Percentiles rank a stretch among this genome's conserved stretches.
Conservation (phyloP, 2,113 vertebrate species). For the Pagrus major region DNA sequence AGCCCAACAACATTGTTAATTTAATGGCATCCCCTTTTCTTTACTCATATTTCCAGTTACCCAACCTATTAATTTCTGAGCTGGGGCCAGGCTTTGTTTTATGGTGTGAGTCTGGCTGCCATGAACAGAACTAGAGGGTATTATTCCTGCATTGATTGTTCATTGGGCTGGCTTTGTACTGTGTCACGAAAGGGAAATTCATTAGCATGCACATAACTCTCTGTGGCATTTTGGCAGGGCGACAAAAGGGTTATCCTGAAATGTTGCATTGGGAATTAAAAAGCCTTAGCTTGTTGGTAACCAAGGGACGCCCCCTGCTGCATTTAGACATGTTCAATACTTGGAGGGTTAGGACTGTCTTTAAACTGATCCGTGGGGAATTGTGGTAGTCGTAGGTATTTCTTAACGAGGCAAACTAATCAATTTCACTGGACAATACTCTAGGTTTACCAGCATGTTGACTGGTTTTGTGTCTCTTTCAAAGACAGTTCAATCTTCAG, state of each 20-base stretch:
- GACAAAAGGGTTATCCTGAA: constrained; percentile 63
- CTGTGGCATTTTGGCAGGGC: constrained; percentile 71
- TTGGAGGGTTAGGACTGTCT: constrained; percentile 22
- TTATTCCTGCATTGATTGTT: constrained; percentile 63
- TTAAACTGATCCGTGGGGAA: neutral
- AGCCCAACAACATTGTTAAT: constrained; percentile 35
- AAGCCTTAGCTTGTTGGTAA: constrained; percentile 46
- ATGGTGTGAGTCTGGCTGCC: constrained; percentile 38
- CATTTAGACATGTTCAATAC: constrained; percentile 39
- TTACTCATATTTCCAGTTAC: constrained; percentile 55
- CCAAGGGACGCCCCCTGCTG: constrained; percentile 18
- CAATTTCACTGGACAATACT: constrained; percentile 6
- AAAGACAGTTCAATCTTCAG: neutral
- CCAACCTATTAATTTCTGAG: constrained; percentile 51
- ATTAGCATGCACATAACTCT: constrained; percentile 70
- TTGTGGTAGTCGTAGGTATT: neutral
- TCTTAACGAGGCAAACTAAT: constrained; percentile 20
- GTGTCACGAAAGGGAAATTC: constrained; percentile 60
- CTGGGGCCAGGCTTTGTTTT: constrained; percentile 54
- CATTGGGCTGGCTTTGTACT: constrained; percentile 46
- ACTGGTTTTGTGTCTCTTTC: neutral
- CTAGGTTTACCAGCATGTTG: neutral
- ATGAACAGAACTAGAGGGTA: constrained; percentile 48
- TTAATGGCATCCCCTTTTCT: constrained; percentile 28
- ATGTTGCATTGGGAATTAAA: constrained; percentile 63